Conservation (phyloP, 2,113 vertebrate genomes). For the Apodemus sylvaticus region DNA sequence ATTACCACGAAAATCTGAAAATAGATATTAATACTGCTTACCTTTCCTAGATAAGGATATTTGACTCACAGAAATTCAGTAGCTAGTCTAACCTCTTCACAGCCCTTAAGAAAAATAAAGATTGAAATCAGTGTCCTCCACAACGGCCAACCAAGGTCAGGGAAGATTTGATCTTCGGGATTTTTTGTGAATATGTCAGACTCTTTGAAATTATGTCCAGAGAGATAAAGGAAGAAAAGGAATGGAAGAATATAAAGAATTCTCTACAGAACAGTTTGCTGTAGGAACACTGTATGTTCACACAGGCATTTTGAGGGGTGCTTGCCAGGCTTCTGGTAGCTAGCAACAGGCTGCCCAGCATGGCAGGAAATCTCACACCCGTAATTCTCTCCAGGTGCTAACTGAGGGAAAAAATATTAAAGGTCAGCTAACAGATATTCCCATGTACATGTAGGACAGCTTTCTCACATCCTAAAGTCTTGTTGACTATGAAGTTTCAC, state of each 20-base stretch:
- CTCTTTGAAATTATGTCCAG: not conserved
- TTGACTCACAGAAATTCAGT: not conserved
- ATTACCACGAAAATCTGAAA: not conserved
- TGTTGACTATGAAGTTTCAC: constrained; percentile 18
- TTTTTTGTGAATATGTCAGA: not conserved
- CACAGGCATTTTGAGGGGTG: not conserved
- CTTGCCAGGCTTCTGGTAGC: not conserved
- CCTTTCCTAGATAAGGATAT: constrained; percentile 1
- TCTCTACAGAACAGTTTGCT: not conserved
- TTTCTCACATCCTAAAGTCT: not conserved
- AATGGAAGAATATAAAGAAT: not conserved
- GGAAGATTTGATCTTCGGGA: not conserved
- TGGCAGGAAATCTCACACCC: not conserved
- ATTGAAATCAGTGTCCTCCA: not conserved
- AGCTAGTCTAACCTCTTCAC: not conserved
- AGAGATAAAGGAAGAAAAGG: not conserved
- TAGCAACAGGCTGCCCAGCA: not conserved
- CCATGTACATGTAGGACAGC: not conserved
- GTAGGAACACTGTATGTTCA: not conserved
- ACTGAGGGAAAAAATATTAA: not conserved
- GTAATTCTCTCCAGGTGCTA: not conserved
- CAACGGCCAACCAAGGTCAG: not conserved
- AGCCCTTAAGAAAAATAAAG: not conserved
- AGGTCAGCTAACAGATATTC: not conserved
- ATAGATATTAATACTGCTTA: not conserved